phyloP scores from a whole-genome alignment of 2,888 invertebrate genomes.

The Caradrina clavipalpis region DNA sequence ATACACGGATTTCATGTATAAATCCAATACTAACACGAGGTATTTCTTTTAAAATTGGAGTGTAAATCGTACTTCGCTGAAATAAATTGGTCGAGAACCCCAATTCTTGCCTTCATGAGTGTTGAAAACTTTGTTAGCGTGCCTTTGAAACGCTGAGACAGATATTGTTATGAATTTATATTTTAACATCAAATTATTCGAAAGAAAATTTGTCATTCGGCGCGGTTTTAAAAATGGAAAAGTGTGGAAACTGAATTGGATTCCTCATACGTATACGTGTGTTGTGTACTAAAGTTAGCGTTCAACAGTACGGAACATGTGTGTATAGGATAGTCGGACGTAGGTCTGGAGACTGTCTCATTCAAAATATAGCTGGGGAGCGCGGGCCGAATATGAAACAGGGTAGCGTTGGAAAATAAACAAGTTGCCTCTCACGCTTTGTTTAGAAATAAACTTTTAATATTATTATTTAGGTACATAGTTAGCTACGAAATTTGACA shows the following conservation, averaged over 20 bases:
- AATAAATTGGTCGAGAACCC: conserved; percentile 63
- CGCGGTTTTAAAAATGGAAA: conserved; percentile 59
- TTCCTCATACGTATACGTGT: conserved; percentile 43
- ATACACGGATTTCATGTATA: conserved; percentile 52
- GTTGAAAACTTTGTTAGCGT: conserved; percentile 64
- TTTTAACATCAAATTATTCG: conserved; percentile 54
- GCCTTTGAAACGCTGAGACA: conserved; percentile 63
- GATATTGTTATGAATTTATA: conserved; percentile 64
- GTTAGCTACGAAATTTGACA: conserved; percentile 31
- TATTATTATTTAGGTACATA: conserved; percentile 25
- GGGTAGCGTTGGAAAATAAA: conserved; percentile 80
- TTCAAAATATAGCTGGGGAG: conserved; percentile 82
- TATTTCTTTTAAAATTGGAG: conserved; percentile 62
- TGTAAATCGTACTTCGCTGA: conserved; percentile 58
- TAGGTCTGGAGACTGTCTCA: conserved; percentile 83
- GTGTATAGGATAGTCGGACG: conserved; percentile 75
- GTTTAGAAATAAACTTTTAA: conserved; percentile 36
- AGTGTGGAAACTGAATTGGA: conserved; percentile 45
- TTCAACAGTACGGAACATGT: conserved; percentile 71
- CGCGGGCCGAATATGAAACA: conserved; percentile 83
- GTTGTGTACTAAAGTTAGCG: conserved; percentile 54
- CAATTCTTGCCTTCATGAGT: conserved; percentile 54
- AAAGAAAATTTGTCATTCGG: conserved; percentile 52
- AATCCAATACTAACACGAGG: conserved; percentile 55
- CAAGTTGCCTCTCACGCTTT: conserved; percentile 20